These are phyloP conservation scores for Digitonthophagus gazella DNA, from an alignment of 2,888 invertebrate species.

Conservation along the genomic window DNA sequence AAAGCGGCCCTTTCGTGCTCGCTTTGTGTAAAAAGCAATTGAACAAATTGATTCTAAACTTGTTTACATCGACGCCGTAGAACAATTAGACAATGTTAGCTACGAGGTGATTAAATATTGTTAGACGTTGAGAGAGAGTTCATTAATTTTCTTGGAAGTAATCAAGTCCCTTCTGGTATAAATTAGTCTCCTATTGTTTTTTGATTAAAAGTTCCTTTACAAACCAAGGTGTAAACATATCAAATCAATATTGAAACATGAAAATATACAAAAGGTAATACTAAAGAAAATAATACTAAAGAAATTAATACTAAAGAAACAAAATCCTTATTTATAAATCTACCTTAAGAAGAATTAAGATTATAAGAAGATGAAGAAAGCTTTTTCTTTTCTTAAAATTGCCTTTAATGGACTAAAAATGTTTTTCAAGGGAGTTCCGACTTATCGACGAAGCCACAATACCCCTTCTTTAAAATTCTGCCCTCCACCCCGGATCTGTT, in stretches of 20 bases:
- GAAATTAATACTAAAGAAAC: too few relatives aligned
- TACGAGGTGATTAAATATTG: not conserved
- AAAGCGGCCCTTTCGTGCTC: not conserved
- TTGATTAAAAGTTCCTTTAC: not conserved
- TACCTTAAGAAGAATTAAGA: too few relatives aligned
- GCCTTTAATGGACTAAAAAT: not conserved
- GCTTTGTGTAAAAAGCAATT: not conserved
- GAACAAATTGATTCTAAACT: not conserved
- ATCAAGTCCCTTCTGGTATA: not conserved
- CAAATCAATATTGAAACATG: too few relatives aligned
- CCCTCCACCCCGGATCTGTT: not conserved
- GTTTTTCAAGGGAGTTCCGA: not conserved
- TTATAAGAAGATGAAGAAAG: too few relatives aligned
- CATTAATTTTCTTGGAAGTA: not conserved
- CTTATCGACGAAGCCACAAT: not conserved
- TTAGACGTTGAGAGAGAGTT: not conserved
- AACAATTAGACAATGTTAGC: not conserved
- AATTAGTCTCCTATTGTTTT: not conserved
- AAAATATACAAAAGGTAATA: too few relatives aligned
- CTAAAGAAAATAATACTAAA: too few relatives aligned
- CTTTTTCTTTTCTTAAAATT: not conserved
- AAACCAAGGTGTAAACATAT: too few relatives aligned
- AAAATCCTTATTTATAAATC: too few relatives aligned
- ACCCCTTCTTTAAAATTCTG: not conserved
- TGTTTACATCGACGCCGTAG: not conserved